phyloP scores from a whole-genome alignment of 2,888 invertebrate genomes.

The Drosophila formosana region DNA sequence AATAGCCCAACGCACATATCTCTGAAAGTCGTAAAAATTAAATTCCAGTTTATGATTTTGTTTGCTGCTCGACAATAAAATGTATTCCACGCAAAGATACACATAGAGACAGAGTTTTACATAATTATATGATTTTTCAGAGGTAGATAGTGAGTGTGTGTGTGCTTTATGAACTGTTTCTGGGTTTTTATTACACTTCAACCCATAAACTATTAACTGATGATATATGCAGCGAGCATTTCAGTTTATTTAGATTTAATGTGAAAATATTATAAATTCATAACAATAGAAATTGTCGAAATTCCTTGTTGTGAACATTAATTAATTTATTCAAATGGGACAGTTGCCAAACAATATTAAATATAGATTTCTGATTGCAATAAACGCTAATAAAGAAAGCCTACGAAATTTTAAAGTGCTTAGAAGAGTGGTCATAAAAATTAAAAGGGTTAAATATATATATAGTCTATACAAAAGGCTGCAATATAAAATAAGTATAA shows the following conservation, averaged over 20 bases:
- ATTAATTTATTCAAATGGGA: background rate
- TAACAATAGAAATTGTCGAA: background rate
- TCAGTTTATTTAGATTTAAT: background rate
- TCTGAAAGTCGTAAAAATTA: constrained; percentile 29
- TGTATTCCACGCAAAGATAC: background rate
- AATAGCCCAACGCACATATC: constrained; percentile 13
- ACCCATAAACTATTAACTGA: constrained; percentile 4
- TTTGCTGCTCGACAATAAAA: constrained; percentile 28
- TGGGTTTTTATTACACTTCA: constrained; percentile 6
- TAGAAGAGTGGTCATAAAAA: too few species aligned
- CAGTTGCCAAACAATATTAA: background rate
- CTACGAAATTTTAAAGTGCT: too few species aligned
- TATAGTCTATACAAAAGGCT: too few species aligned
- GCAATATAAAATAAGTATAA: too few species aligned
- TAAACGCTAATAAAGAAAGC: background rate
- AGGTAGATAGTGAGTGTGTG: background rate
- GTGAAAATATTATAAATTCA: background rate
- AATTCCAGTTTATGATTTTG: constrained; percentile 47
- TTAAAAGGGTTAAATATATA: too few species aligned
- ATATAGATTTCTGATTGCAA: background rate
- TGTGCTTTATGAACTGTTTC: constrained; percentile 9
- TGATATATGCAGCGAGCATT: background rate
- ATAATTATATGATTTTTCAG: background rate
- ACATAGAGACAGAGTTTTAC: background rate
- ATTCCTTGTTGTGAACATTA: background rate